Conservation (phyloP, 2,113 vertebrate species). For the Callaeas wilsoni region DNA sequence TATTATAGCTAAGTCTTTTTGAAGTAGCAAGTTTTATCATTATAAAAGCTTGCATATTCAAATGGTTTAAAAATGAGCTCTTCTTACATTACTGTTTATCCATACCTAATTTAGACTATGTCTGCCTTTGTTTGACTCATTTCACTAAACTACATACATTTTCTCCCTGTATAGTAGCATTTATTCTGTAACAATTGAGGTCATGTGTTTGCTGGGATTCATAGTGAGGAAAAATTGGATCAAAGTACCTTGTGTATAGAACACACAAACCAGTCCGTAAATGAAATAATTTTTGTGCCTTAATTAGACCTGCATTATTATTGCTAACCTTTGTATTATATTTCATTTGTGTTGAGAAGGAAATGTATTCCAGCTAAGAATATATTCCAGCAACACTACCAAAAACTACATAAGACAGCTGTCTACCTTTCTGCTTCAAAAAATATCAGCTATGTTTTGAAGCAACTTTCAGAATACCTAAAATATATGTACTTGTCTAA, state of each 20-base stretch:
- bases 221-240: neutral
- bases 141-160: neutral
- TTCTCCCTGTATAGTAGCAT: neutral
- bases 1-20: neutral
- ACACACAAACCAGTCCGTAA: neutral
- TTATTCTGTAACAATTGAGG: neutral
- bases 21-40: neutral
- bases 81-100: neutral
- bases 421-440: neutral
- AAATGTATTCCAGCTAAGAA: neutral
- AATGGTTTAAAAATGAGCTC: neutral
- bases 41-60: neutral
- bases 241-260: neutral
- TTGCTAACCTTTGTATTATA: neutral
- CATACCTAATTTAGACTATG: neutral
- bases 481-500: neutral
- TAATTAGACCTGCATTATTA: neutral
- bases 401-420: neutral
- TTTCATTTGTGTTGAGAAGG: neutral
- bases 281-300: neutral
- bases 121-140: neutral
- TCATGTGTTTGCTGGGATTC: neutral
- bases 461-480: slow-evolving; percentile 1
- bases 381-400: neutral
- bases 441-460: neutral